Percentiles rank a stretch among this genome's conserved stretches.
phyloP scores from a whole-genome alignment of 2,888 invertebrate species.

The Mesorhabditis sp. region DNA sequence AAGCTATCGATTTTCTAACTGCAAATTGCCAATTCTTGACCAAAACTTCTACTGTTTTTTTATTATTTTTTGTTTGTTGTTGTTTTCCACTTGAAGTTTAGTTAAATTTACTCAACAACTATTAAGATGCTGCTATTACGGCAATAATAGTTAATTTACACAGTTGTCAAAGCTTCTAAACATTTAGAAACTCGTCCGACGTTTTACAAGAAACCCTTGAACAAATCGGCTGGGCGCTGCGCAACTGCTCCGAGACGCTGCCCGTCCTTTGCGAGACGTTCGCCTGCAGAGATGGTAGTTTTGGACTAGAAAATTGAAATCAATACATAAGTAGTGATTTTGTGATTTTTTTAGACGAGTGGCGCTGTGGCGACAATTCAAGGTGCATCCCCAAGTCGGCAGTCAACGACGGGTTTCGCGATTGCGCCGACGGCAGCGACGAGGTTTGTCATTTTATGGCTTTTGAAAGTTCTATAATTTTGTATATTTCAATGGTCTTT shows the following conservation, averaged over 20 bases:
- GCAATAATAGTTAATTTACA: too few species aligned
- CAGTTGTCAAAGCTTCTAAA: too few species aligned
- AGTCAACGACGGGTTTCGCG: conserved; percentile 34
- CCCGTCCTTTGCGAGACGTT: conserved; percentile 46
- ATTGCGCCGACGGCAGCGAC: conserved; percentile 41
- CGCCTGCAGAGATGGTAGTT: conserved; percentile 34
- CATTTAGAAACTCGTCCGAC: too few species aligned
- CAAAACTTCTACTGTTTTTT: too few species aligned
- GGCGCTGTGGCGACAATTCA: conserved; percentile 42
- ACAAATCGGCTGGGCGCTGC: conserved; percentile 38
- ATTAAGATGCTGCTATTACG: too few species aligned
- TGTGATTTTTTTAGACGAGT: conserved; percentile 18
- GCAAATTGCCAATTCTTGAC: too few species aligned
- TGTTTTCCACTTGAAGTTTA: too few species aligned
- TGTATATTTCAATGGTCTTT: too few species aligned
- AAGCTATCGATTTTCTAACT: too few species aligned
- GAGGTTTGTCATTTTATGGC: conserved; percentile 15
- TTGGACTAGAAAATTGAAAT: not conserved
- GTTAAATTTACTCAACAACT: too few species aligned
- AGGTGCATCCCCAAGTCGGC: conserved; percentile 37
- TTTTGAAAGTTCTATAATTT: too few species aligned
- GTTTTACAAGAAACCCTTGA: not conserved
- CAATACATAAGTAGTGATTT: not conserved
- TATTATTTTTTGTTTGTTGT: too few species aligned
- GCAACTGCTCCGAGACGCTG: conserved; percentile 23